phyloP scores from a whole-genome alignment of 2,113 vertebrate genomes.

The Hippocampus barbouri region DNA sequence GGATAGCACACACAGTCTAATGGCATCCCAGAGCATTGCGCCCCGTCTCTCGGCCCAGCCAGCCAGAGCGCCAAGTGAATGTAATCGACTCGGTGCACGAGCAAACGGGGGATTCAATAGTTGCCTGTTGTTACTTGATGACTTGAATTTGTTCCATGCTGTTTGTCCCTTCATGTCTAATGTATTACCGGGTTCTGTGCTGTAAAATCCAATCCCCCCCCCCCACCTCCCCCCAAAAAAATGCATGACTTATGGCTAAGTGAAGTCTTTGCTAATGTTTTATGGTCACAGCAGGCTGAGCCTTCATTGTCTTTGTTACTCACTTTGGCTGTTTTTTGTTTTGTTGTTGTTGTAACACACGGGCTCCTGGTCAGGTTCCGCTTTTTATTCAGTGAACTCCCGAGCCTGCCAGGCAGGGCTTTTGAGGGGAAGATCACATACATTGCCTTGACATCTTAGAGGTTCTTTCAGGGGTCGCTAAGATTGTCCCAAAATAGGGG shows the following conservation, averaged over 20 bases:
- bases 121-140: slow-evolving; percentile 61
- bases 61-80: slow-evolving; percentile 68
- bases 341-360: slow-evolving; percentile 47
- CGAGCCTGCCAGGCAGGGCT: slow-evolving; percentile 69
- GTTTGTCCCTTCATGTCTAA: slow-evolving; percentile 56
- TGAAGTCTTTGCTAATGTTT: slow-evolving; percentile 67
- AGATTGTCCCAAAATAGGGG: slow-evolving; percentile 89
- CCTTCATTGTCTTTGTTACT: slow-evolving; percentile 22
- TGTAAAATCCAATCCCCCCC: slow-evolving; percentile 55
- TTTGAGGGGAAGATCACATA: slow-evolving; percentile 84
- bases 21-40: slow-evolving; percentile 51
- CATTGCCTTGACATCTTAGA: slow-evolving; percentile 96
- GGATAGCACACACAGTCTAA: slow-evolving; percentile 30
- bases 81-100: slow-evolving; percentile 56
- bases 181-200: slow-evolving; percentile 66
- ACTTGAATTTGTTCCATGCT: slow-evolving; percentile 65
- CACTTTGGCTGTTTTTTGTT: slow-evolving; percentile 22
- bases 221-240: slow-evolving; percentile 28
- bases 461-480: slow-evolving; percentile 86
- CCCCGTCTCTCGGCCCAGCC: slow-evolving; percentile 51
- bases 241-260: slow-evolving; percentile 67
- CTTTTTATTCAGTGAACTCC: slow-evolving; percentile 82
- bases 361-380: slow-evolving; percentile 80
- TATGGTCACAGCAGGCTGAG: slow-evolving; percentile 39
- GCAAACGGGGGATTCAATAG: slow-evolving; percentile 43